These are phyloP conservation scores for Ctenodactylus gundi DNA, from an alignment of 2,113 vertebrate species.

Conservation along the genomic window DNA sequence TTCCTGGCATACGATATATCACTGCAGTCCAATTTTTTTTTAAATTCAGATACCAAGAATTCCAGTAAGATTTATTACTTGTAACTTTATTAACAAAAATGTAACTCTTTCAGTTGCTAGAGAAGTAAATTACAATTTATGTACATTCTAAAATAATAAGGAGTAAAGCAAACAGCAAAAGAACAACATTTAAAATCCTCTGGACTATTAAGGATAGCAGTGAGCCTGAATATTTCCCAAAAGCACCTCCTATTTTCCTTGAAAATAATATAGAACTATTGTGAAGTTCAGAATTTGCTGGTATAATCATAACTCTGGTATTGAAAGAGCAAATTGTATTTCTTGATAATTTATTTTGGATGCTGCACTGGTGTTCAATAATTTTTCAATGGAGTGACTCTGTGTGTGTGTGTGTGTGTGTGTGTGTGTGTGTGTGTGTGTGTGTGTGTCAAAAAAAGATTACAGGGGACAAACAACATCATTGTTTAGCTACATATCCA, in stretches of 20 bases:
- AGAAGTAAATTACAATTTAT: neutral
- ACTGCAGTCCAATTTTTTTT: too few species aligned
- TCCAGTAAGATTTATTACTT: neutral
- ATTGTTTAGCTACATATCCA: conserved; percentile 77
- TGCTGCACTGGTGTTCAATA: conserved; percentile 59
- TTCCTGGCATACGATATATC: neutral
- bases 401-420: conserved; percentile 68
- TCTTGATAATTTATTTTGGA: conserved; percentile 73
- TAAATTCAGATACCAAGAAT: too few species aligned
- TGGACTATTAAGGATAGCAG: neutral
- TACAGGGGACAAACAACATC: conserved; percentile 59
- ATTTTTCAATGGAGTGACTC: conserved; percentile 72
- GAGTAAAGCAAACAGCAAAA: neutral
- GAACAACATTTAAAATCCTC: neutral
- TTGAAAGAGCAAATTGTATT: conserved; percentile 68
- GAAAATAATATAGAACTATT: conserved; percentile 42
- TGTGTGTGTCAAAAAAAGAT: conserved; percentile 72
- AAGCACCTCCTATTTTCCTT: neutral
- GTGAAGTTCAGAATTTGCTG: conserved; percentile 69
- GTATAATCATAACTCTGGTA: conserved; percentile 73
- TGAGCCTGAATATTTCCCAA: neutral
- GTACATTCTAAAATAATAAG: neutral
- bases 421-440: conserved; percentile 68
- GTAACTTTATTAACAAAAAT: neutral
- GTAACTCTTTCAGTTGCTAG: neutral